Base-by-base conservation (phyloP, 2,113 vertebrate species). In the Platichthys flesus region DNA sequence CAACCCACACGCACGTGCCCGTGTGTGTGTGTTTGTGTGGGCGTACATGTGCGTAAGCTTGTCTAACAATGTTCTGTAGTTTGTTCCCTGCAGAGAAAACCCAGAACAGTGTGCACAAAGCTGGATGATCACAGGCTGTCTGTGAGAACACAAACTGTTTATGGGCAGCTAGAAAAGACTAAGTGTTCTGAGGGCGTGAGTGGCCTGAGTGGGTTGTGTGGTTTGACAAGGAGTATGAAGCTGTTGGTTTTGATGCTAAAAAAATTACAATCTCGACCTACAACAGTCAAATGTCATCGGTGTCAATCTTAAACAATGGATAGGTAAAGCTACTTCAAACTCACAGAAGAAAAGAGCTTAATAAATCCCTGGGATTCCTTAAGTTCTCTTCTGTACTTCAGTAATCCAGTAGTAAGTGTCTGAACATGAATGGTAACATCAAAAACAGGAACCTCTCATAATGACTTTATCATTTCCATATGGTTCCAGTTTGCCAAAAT, bases 111-210 rank as follows among this genome's bases (percentile, higher is more conserved):
- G 62, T 65, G 63, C 49, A 55, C 65, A 21, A 75, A 37, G 40
- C 15, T 78, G 60, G 60, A 71, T 65, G 75, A 69, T 81, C 51
- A 69, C 67, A 55, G 51, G 76, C 81, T 81, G 67, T 76, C 62
- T 60, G 45, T 75, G 62, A 77, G 70, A 28, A 42, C 24, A 51
- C 52, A 20, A 58, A 63, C 61, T 65, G n/a, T 40, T 51, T 15
- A 51, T 18, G 47, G 62, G 54, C 52, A 75, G 52, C 51, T 16
- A 54, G 40, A 42, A 13, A 15, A 77, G 66, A 84, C 77, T 79
- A 51, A 81, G 68, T 78, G 73, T 76, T 70, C 81, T 56, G 28
- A 23, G 68, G 56, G 73, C 65, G 65, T 65, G 61, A 78, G 73
- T 37, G 16, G 63, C 76, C 66, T 60, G n/a, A 67, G 67, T 57